Percentiles rank a stretch among this genome's conserved stretches.
phyloP scores from a whole-genome alignment of 2,888 invertebrate species.

The Helicoverpa assulta region DNA sequence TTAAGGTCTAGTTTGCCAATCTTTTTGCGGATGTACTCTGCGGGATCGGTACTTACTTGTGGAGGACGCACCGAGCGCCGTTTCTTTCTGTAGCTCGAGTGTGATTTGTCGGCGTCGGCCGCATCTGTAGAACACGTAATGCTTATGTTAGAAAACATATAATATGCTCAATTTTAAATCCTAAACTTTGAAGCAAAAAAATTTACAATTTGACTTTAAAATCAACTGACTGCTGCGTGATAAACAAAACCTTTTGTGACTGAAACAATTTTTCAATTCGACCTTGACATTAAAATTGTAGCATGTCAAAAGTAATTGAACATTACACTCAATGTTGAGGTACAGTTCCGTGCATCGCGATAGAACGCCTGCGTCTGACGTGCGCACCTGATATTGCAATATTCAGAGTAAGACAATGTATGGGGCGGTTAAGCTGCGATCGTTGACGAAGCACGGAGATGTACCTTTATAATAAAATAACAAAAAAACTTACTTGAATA shows the following conservation, averaged over 20 bases:
- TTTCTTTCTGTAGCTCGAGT: slow-evolving; percentile 83
- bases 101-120: slow-evolving; percentile 81
- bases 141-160: slow-evolving; percentile 10
- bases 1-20: slow-evolving; percentile 84
- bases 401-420: no score
- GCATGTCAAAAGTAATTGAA: slow-evolving; percentile 14
- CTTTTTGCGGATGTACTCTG: slow-evolving; percentile 81
- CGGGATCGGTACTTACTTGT: slow-evolving; percentile 86
- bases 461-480: neutral
- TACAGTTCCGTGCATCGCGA: no score
- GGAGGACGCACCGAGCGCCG: slow-evolving; percentile 78
- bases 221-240: neutral
- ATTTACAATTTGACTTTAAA: neutral
- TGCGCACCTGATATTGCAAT: no score
- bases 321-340: neutral
- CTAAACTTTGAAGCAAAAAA: neutral
- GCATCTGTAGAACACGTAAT: slow-evolving; percentile 69
- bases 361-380: no score
- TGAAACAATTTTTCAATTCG: slow-evolving; percentile 1
- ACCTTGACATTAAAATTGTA: slow-evolving; percentile 13
- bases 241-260: neutral
- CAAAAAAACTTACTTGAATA: slow-evolving; percentile 79
- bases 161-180: no score
- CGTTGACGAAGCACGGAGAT: no score
- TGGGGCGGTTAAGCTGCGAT: no score